Evolutionary conservation across 30 jellyfish, hydroid and myxozoan genomes (phyloP).

Genomic region (Nemopilema nomurai): DNA sequence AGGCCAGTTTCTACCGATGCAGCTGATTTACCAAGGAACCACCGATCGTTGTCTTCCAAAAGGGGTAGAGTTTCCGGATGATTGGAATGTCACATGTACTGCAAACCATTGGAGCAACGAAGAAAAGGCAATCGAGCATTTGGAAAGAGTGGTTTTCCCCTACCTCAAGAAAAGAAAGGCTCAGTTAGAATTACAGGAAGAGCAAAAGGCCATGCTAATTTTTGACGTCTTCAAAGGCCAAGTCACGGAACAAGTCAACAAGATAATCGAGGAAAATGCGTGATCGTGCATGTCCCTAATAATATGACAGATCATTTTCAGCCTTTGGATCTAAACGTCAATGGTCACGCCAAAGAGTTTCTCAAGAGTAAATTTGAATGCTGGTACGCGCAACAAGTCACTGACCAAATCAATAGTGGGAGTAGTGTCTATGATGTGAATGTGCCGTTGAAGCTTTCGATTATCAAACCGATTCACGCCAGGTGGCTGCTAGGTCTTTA

Average conservation of each 20-base stretch:
- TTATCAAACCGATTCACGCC: constrained; percentile 1
- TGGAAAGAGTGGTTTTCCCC: constrained; percentile 33
- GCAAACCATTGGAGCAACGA: constrained; percentile 54
- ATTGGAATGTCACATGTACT: constrained; percentile 17
- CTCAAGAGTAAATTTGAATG: constrained; percentile 11
- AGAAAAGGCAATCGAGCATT: constrained; percentile 12
- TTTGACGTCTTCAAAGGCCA: constrained; percentile 47
- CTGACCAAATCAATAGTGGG: constrained; percentile 28
- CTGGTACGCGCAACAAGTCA: constrained; percentile 42
- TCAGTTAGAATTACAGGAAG: constrained; percentile 12
- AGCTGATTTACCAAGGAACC: constrained; percentile 38
- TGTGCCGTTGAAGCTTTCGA: not conserved
- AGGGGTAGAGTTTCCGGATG: constrained; percentile 24
- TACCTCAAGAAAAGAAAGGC: not conserved
- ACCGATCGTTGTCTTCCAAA: constrained; percentile 38
- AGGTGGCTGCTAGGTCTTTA: constrained; percentile 1
- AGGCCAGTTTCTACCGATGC: constrained; percentile 60
- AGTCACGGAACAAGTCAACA: constrained; percentile 34
- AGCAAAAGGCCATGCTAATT: constrained; percentile 21
- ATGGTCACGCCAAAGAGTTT: constrained; percentile 44
- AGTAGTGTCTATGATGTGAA: not conserved
- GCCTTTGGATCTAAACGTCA: constrained; percentile 52
- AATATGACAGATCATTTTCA: constrained; percentile 63
- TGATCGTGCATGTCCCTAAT: too few species aligned
- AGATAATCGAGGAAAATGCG: constrained; percentile 26